These are phyloP conservation scores for Drosophila tripunctata DNA, from an alignment of 2,888 invertebrate species.

Conservation along the genomic window DNA sequence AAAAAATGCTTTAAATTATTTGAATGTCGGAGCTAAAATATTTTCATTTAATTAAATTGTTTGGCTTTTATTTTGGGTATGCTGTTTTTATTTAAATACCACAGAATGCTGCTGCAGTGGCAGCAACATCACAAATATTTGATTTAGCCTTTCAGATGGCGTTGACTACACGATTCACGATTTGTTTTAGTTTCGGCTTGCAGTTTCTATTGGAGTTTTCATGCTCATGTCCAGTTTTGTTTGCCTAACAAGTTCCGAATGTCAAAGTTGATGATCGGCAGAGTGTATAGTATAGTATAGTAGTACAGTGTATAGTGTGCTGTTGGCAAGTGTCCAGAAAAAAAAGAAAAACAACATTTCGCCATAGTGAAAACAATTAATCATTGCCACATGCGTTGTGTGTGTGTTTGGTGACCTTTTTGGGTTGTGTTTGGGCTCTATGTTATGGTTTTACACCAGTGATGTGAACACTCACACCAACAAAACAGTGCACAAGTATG, in stretches of 20 bases:
- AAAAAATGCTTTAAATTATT: constrained; percentile 9
- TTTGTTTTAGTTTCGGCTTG: constrained; percentile 5
- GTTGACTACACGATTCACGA: not conserved
- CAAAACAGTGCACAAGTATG: not conserved
- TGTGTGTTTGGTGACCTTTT: constrained; percentile 43
- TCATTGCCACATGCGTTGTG: constrained; percentile 57
- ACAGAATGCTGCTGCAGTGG: not conserved
- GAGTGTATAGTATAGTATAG: not conserved
- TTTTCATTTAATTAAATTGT: constrained; percentile 67
- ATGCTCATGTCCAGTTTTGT: constrained; percentile 7
- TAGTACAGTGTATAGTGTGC: no score
- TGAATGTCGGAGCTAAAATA: constrained; percentile 6
- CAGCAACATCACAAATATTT: constrained; percentile 36
- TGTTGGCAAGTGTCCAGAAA: constrained; percentile 39
- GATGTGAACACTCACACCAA: not conserved
- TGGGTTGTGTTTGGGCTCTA: constrained; percentile 4
- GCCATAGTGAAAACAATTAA: constrained; percentile 54
- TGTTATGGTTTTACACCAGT: constrained; percentile 2
- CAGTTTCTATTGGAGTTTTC: not conserved
- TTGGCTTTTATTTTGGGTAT: constrained; percentile 41
- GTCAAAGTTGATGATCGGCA: constrained; percentile 42
- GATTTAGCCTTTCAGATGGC: constrained; percentile 14
- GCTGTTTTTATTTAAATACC: constrained; percentile 36
- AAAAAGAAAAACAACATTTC: no score
- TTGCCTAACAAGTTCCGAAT: constrained; percentile 40